Evolutionary conservation across 2,888 invertebrate genomes (phyloP).

Genomic region (Metallyticus violacea): DNA sequence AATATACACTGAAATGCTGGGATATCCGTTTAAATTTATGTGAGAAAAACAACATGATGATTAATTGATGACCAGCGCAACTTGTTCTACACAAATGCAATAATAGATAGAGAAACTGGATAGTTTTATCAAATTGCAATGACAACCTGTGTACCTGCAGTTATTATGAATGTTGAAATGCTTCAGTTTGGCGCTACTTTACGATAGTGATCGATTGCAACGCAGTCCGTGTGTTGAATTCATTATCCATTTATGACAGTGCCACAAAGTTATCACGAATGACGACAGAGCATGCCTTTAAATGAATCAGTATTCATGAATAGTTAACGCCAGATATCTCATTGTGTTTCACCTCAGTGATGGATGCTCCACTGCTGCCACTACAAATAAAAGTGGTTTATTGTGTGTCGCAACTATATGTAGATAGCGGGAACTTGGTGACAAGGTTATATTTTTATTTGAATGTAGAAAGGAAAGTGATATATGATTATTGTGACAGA

Average conservation of each 20-base stretch:
- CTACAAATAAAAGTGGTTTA: background rate
- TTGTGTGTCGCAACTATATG: background rate
- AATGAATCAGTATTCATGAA: background rate
- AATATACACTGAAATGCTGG: no score
- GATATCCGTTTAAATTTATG: no score
- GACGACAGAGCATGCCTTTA: background rate
- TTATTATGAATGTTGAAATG: no score
- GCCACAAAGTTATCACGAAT: background rate
- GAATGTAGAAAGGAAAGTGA: no score
- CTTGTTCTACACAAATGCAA: no score
- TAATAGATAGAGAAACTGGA: no score
- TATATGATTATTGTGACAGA: background rate
- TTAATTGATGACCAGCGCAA: no score
- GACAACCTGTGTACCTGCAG: no score
- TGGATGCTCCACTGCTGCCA: background rate
- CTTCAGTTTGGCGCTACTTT: no score
- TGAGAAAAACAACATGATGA: no score
- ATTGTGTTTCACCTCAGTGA: no score
- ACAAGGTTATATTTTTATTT: background rate
- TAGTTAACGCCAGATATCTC: background rate
- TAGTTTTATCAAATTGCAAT: no score
- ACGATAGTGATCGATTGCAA: background rate
- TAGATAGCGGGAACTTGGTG: background rate
- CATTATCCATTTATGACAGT: background rate
- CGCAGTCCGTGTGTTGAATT: background rate